Evolutionary conservation across 2,113 vertebrate species (phyloP).

Genomic region (Nibea coibor): DNA sequence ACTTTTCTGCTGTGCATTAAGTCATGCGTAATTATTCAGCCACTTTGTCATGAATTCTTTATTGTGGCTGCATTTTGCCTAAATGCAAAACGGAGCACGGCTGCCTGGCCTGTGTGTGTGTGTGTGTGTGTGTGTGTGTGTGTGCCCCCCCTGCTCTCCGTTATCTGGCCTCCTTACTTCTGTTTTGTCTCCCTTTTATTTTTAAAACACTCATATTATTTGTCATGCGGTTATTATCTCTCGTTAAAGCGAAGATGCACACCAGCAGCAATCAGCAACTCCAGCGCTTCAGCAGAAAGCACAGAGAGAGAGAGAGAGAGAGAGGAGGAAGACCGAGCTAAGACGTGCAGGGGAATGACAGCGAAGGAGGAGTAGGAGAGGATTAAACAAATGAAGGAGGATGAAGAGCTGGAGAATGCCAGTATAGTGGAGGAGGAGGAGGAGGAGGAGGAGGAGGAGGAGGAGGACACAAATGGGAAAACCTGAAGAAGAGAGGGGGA

Average conservation of each 20-base stretch:
- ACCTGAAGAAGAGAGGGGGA: constrained; percentile 58
- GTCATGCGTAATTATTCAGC: constrained; percentile 79
- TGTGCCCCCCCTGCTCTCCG: neutral
- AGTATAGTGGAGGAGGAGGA: constrained; percentile 34
- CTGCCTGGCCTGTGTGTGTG: constrained; percentile 31
- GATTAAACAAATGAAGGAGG: constrained; percentile 74
- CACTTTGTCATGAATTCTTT: constrained; percentile 82
- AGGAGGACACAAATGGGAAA: constrained; percentile 57
- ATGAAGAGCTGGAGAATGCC: constrained; percentile 59
- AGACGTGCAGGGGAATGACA: constrained; percentile 52
- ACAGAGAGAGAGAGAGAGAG: neutral
- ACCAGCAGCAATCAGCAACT: constrained; percentile 44
- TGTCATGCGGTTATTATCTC: constrained; percentile 64
- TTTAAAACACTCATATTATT: constrained; percentile 50
- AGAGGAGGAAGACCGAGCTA: constrained; percentile 51
- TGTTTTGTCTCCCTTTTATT: constrained; percentile 15
- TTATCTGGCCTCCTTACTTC: constrained; percentile 36
- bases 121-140: too few relatives aligned
- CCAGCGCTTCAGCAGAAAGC: constrained; percentile 43
- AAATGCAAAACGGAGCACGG: constrained; percentile 68
- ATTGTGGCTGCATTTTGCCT: constrained; percentile 70
- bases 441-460: constrained; percentile 52
- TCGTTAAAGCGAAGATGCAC: constrained; percentile 33
- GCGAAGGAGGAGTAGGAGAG: constrained; percentile 65
- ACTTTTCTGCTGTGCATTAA: constrained; percentile 67